A percentile compares a stretch with the other conserved stretches of the same genome.
Conservation (phyloP, 2,113 vertebrate genomes). For the Laticauda colubrina region DNA sequence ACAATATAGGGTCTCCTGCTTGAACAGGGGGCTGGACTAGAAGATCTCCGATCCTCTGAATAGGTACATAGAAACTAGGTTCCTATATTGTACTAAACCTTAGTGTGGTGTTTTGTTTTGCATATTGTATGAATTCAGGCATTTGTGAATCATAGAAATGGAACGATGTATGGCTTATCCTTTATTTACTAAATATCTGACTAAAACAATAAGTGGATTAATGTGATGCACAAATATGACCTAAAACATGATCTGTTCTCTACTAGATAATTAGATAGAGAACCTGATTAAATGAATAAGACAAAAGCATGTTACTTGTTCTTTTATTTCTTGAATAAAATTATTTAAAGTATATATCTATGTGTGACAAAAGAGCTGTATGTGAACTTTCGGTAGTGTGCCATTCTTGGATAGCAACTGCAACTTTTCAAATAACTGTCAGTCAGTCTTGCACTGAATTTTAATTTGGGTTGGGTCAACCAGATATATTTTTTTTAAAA, state of each 20-base stretch:
- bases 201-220: neutral
- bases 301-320: neutral
- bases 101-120: neutral
- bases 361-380: neutral
- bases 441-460: neutral
- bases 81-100: neutral
- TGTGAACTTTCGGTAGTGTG: neutral
- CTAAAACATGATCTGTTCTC: neutral
- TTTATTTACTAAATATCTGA: neutral
- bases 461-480: neutral
- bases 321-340: neutral
- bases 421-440: neutral
- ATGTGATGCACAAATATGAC: neutral
- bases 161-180: neutral
- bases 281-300: neutral
- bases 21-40: too few species aligned
- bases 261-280: neutral
- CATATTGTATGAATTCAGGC: neutral
- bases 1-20: too few species aligned
- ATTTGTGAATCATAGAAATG: neutral
- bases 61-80: neutral
- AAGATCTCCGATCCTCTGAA: neutral
- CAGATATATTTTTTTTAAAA: neutral
- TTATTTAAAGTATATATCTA: neutral
- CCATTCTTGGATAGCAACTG: neutral